Conservation (phyloP, 2,888 invertebrate genomes). For the Xylota segnis region DNA sequence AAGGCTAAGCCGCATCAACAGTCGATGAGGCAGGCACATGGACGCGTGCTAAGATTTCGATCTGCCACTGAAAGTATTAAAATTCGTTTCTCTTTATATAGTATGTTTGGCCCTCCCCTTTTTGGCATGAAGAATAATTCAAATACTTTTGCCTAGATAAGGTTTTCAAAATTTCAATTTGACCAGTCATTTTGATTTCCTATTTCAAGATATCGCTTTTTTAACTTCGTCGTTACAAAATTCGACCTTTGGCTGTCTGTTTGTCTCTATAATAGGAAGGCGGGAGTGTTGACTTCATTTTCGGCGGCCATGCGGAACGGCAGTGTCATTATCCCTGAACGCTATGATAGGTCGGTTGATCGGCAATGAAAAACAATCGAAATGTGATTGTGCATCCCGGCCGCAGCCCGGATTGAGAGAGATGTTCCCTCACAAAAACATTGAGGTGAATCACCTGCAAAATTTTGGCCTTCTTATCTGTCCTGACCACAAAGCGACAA, state of each 20-base stretch:
- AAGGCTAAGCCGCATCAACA: constrained; percentile 29
- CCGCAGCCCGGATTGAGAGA: neutral
- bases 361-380: constrained; percentile 3
- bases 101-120: neutral
- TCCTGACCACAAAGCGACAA: constrained; percentile 23
- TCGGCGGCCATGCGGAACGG: neutral
- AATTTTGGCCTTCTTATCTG: constrained; percentile 52
- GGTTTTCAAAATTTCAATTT: neutral
- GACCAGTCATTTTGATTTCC: neutral
- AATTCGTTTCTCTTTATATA: neutral
- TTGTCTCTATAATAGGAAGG: neutral
- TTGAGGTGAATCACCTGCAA: constrained; percentile 67
- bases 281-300: constrained; percentile 10
- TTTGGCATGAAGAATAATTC: neutral
- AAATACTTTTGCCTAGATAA: constrained; percentile 5
- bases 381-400: constrained; percentile 12
- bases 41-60: constrained; percentile 2
- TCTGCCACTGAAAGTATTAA: neutral
- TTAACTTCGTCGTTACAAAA: constrained; percentile 22
- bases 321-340: constrained; percentile 18
- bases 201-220: neutral
- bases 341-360: constrained; percentile 12
- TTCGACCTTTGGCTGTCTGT: constrained; percentile 3
- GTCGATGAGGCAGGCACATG: neutral
- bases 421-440: constrained; percentile 33